A percentile compares a stretch with the other conserved stretches of the same genome.
Evolutionary conservation across 2,888 invertebrate genomes (phyloP).

Genomic region (Drosophila lutescens): DNA sequence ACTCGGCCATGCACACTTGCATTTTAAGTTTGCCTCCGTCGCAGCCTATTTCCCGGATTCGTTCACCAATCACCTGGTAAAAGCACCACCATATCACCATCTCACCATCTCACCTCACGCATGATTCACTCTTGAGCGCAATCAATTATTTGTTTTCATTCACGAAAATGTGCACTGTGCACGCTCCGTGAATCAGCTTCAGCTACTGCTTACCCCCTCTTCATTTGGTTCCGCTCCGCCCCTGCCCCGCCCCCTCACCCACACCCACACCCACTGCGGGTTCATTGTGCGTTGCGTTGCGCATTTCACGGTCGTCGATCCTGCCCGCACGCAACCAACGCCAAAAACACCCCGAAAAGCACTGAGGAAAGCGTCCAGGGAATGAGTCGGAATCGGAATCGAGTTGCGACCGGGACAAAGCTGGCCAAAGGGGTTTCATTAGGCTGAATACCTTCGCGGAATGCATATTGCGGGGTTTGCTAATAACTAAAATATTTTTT

Average conservation of each 20-base stretch:
- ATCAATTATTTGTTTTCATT: slow-evolving; percentile 72
- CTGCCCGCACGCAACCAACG: slow-evolving; percentile 60
- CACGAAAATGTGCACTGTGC: slow-evolving; percentile 70
- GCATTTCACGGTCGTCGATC: slow-evolving; percentile 80
- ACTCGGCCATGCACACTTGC: slow-evolving; percentile 62
- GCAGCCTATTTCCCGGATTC: slow-evolving; percentile 59
- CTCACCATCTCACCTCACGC: slow-evolving; percentile 45
- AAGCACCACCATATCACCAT: neutral
- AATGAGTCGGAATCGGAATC: neutral
- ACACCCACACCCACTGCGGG: slow-evolving; percentile 42
- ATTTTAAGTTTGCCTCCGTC: slow-evolving; percentile 41
- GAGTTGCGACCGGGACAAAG: slow-evolving; percentile 20
- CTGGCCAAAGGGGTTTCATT: slow-evolving; percentile 17
- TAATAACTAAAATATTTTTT: neutral
- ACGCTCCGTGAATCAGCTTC: slow-evolving; percentile 55
- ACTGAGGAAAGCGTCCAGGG: slow-evolving; percentile 7
- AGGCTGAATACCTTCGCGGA: slow-evolving; percentile 7
- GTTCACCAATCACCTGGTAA: slow-evolving; percentile 6
- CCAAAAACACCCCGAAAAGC: slow-evolving; percentile 40
- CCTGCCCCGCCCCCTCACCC: slow-evolving; percentile 6
- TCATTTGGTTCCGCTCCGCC: slow-evolving; percentile 15
- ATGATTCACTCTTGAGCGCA: slow-evolving; percentile 70
- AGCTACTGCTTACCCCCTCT: slow-evolving; percentile 1
- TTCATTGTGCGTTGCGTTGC: slow-evolving; percentile 78
- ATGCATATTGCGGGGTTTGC: neutral